A percentile compares a stretch with the other conserved stretches of the same genome.
phyloP scores from a whole-genome alignment of 2,797 vertebrate genomes.

The Onychomys arenicola region DNA sequence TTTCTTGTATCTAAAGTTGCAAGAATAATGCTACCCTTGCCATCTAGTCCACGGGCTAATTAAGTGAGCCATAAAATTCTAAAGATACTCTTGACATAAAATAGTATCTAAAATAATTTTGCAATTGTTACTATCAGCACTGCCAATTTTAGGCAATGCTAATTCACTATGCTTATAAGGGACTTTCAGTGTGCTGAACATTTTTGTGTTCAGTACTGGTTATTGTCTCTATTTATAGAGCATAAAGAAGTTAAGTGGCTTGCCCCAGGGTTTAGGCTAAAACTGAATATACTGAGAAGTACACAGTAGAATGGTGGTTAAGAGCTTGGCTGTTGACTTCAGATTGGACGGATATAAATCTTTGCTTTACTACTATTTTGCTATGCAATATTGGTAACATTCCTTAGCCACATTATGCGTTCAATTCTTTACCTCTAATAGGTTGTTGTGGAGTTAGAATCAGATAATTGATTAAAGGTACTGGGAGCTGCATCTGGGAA shows the following conservation, averaged over 20 bases:
- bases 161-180: background rate
- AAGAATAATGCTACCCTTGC: background rate
- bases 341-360: background rate
- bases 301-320: accelerated
- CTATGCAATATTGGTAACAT: background rate
- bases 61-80: background rate
- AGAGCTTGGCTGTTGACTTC: background rate
- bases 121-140: background rate
- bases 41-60: background rate
- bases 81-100: background rate
- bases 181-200: background rate
- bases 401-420: background rate
- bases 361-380: background rate
- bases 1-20: constrained; percentile 2
- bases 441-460: background rate
- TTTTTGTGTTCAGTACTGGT: background rate
- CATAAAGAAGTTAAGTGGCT: background rate
- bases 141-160: background rate
- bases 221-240: background rate
- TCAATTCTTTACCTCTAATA: background rate
- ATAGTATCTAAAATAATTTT: background rate
- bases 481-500: background rate
- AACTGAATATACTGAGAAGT: background rate
- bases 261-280: background rate
- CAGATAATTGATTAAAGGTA: background rate